These are phyloP conservation scores for Etheostoma cragini DNA, from an alignment of 2,113 vertebrate species.

Conservation along the genomic window DNA sequence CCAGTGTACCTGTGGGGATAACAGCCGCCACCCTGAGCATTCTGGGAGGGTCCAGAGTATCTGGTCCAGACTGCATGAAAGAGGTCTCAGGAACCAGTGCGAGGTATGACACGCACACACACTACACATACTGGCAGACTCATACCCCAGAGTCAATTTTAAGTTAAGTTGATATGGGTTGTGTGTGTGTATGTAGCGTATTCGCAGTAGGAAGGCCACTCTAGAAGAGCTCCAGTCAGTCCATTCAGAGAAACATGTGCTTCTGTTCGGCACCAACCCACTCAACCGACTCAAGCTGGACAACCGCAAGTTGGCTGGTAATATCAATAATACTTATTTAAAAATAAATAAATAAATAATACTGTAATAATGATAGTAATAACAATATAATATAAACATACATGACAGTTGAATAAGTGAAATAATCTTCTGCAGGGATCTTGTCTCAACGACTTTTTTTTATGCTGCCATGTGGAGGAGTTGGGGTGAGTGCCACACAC, in stretches of 20 bases:
- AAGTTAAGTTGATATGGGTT: background rate
- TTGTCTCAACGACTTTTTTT: constrained; percentile 90
- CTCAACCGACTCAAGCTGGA: constrained; percentile 91
- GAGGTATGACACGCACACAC: constrained; percentile 82
- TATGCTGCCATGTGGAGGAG: constrained; percentile 93
- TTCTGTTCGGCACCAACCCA: constrained; percentile 90
- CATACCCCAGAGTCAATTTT: background rate
- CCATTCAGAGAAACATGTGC: constrained; percentile 88
- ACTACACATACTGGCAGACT: background rate
- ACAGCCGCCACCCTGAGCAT: constrained; percentile 90
- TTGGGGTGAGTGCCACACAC: constrained; percentile 88
- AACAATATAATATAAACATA: constrained; percentile 3
- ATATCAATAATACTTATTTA: background rate
- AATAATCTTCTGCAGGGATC: constrained; percentile 84
- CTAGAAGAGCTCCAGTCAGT: constrained; percentile 91
- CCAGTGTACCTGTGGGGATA: constrained; percentile 92
- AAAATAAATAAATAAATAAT: background rate
- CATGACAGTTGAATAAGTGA: background rate
- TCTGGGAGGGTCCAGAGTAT: constrained; percentile 92
- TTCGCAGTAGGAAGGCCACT: constrained; percentile 90
- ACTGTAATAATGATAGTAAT: background rate
- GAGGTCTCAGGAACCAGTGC: constrained; percentile 89
- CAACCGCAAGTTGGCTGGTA: constrained; percentile 90
- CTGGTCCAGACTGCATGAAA: constrained; percentile 92
- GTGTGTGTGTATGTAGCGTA: constrained; percentile 79